phyloP scores from a whole-genome alignment of 2,888 invertebrate species.

The Bibio marci region DNA sequence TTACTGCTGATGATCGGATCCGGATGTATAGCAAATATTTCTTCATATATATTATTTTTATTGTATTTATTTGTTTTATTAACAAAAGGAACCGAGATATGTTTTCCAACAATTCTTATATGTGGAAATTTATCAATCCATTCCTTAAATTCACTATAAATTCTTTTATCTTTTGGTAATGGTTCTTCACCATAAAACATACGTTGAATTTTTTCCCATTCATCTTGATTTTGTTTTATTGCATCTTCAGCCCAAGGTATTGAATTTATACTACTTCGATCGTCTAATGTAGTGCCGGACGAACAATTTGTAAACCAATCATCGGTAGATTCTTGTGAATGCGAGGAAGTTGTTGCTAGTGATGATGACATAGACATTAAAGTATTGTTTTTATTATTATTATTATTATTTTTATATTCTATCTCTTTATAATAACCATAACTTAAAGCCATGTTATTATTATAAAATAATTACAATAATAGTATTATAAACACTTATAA shows the following conservation, averaged over 20 bases:
- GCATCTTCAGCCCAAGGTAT: constrained; percentile 31
- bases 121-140: constrained; percentile 26
- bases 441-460: too few relatives aligned
- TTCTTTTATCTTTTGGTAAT: constrained; percentile 17
- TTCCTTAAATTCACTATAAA: constrained; percentile 23
- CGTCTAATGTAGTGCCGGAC: constrained; percentile 14
- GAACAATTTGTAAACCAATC: constrained; percentile 4
- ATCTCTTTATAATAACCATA: too few relatives aligned
- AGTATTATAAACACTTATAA: too few relatives aligned
- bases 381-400: too few relatives aligned
- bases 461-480: too few relatives aligned
- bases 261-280: constrained; percentile 27
- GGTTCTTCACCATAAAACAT: constrained; percentile 22
- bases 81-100: not conserved
- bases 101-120: constrained; percentile 6
- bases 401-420: too few relatives aligned
- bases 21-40: constrained; percentile 1
- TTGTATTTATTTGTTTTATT: not conserved
- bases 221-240: constrained; percentile 25
- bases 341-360: too few relatives aligned
- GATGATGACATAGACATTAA: too few relatives aligned
- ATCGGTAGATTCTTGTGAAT: not conserved
- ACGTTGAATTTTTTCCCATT: constrained; percentile 26
- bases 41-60: not conserved
- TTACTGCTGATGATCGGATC: too few relatives aligned